Base-by-base conservation (phyloP, 1,140 invertebrate genomes). In the Drosophila azteca region DNA sequence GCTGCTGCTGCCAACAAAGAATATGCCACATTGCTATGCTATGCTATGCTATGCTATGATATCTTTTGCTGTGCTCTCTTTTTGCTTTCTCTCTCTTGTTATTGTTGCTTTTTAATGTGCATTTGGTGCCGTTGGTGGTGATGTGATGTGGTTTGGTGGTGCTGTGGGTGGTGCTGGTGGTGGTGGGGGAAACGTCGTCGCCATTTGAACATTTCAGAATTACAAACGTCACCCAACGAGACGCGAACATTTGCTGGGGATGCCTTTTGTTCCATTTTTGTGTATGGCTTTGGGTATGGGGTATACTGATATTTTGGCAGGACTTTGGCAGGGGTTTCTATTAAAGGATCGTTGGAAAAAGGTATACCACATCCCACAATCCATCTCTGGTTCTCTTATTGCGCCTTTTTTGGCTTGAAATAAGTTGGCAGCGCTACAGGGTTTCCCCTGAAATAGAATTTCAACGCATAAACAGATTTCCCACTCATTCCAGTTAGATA, bases 31-130 rank as follows among this genome's bases (percentile, higher is more conserved):
- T 26, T 52, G 15, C 45, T 66, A 41, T 49, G 15, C 53, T 58
- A 26, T 52, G 15, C 45, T 66, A 41, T 49, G 15, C 53, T 58
- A 26, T 52, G 15, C 45, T 66, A 41, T 49, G 15, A 58, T 58
- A 51, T 57, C 63, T 53, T 64, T 48, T 58, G 17, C 46, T 51
- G 22, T 55, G 35, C 26, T 46, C 45, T 51, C 71, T 43, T 41
- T 65, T 61, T 43, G 24, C 7, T 13, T 44, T 54, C 15, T 29
- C 20, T 50, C 17, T 54, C 29, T 44, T 15, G 61, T 74, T 75
- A 68, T 73, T 84, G 77, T 80, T 85, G 81, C 50, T 85, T 87
- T 85, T 85, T 87, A 85, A 87, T 87, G 82, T 87, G 78, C 81
- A 84, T 81, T 87, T 60, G 77, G 44, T 52, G 57, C 60, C 70